Conservation (phyloP, 2,888 invertebrate species). For the Fragum sueziense region DNA sequence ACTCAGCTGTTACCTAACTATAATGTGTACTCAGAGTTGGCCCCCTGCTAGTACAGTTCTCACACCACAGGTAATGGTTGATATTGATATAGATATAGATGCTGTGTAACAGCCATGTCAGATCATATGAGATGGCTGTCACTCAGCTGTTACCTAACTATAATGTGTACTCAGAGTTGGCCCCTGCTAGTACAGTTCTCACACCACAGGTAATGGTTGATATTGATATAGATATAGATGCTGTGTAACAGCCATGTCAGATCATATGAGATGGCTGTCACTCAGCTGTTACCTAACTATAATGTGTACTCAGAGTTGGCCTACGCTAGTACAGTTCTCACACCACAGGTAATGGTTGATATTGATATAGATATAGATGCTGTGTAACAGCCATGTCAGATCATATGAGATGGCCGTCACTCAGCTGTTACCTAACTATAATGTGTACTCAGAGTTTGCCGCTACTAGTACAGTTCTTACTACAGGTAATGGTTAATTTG, state of each 20-base stretch:
- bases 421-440: constrained; percentile 93
- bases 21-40: constrained; percentile 95
- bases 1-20: constrained; percentile 94
- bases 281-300: constrained; percentile 93
- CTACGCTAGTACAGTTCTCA: constrained; percentile 92
- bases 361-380: no score
- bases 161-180: constrained; percentile 95
- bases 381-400: no score
- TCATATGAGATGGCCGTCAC: constrained; percentile 95
- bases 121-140: constrained; percentile 95
- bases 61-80: constrained; percentile 89
- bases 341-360: constrained; percentile 94
- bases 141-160: constrained; percentile 94
- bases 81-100: neutral
- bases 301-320: constrained; percentile 96
- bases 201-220: constrained; percentile 89
- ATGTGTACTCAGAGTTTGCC: constrained; percentile 96
- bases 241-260: no score
- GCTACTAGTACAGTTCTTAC: constrained; percentile 93
- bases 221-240: neutral
- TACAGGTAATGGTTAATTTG: no score
- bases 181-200: constrained; percentile 92
- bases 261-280: constrained; percentile 95
- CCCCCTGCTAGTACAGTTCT: constrained; percentile 93
- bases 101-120: no score